Evolutionary conservation across 2,888 invertebrate genomes (phyloP).

Genomic region (Hirtodrosophila confusa): DNA sequence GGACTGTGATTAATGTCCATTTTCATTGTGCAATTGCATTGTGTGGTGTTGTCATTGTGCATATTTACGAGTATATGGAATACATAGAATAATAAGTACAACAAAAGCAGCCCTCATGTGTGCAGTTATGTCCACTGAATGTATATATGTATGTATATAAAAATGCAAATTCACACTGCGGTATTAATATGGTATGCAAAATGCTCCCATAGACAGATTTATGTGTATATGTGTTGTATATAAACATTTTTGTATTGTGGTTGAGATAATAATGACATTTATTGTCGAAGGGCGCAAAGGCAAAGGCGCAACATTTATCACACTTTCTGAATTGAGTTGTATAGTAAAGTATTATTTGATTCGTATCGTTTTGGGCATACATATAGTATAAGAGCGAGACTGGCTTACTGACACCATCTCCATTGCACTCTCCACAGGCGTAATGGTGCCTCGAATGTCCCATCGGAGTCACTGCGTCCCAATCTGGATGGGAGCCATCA

Average conservation of each 20-base stretch:
- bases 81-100: slow-evolving; percentile 24
- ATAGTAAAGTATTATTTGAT: slow-evolving; percentile 8
- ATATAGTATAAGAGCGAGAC: not conserved
- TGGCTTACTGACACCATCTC: slow-evolving; percentile 24
- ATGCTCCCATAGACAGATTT: slow-evolving; percentile 33
- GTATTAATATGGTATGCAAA: slow-evolving; percentile 10
- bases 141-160: no score
- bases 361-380: slow-evolving; percentile 10
- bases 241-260: slow-evolving; percentile 51
- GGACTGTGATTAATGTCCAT: slow-evolving; percentile 50
- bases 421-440: slow-evolving; percentile 85
- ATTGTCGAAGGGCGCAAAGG: slow-evolving; percentile 14
- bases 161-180: slow-evolving; percentile 48
- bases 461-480: slow-evolving; percentile 83
- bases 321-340: slow-evolving; percentile 29
- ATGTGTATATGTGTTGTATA: slow-evolving; percentile 1
- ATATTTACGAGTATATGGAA: slow-evolving; percentile 16
- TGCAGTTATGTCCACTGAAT: no score
- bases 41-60: slow-evolving; percentile 61
- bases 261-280: slow-evolving; percentile 57
- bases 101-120: slow-evolving; percentile 18
- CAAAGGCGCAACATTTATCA: slow-evolving; percentile 54
- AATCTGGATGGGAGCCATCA: slow-evolving; percentile 87
- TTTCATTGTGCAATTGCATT: slow-evolving; percentile 30
- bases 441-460: slow-evolving; percentile 88